phyloP scores from a whole-genome alignment of 2,797 vertebrate species.

The Sandelia bainsii region DNA sequence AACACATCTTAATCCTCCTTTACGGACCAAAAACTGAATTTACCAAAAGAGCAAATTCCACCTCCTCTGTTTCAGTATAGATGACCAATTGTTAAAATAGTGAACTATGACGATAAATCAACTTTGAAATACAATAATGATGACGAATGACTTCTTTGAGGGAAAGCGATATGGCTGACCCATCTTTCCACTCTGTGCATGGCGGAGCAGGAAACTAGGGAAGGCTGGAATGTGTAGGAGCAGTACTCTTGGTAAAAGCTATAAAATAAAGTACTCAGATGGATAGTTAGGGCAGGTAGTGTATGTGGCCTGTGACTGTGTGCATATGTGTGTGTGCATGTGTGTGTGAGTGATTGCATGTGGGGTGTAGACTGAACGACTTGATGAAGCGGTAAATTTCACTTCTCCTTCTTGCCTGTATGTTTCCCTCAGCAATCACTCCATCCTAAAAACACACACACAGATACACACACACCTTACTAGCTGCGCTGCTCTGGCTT shows the following conservation, averaged over 20 bases:
- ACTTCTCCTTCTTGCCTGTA: slow-evolving; percentile 55
- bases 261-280: slow-evolving; percentile 56
- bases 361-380: slow-evolving; percentile 39
- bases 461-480: slow-evolving; percentile 38
- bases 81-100: slow-evolving; percentile 22
- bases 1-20: slow-evolving; percentile 8
- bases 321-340: slow-evolving; percentile 17
- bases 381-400: slow-evolving; percentile 73
- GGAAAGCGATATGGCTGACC: slow-evolving; percentile 35
- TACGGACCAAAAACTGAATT: slow-evolving; percentile 4
- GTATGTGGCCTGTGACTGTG: slow-evolving; percentile 25
- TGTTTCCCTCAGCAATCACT: slow-evolving; percentile 55
- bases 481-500: slow-evolving; percentile 46
- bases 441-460: slow-evolving; percentile 39
- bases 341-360: slow-evolving; percentile 28
- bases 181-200: slow-evolving; percentile 30
- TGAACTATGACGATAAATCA: slow-evolving; percentile 29
- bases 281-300: slow-evolving; percentile 49
- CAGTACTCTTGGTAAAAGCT: slow-evolving; percentile 43
- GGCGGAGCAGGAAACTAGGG: slow-evolving; percentile 39
- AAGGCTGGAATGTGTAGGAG: slow-evolving; percentile 37
- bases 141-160: slow-evolving; percentile 36
- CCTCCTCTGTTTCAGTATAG: slow-evolving; percentile 11
- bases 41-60: slow-evolving; percentile 6
- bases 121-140: slow-evolving; percentile 50